These are phyloP conservation scores for Petrolisthes cinctipes DNA, from an alignment of 2,888 invertebrate species.

Conservation along the genomic window DNA sequence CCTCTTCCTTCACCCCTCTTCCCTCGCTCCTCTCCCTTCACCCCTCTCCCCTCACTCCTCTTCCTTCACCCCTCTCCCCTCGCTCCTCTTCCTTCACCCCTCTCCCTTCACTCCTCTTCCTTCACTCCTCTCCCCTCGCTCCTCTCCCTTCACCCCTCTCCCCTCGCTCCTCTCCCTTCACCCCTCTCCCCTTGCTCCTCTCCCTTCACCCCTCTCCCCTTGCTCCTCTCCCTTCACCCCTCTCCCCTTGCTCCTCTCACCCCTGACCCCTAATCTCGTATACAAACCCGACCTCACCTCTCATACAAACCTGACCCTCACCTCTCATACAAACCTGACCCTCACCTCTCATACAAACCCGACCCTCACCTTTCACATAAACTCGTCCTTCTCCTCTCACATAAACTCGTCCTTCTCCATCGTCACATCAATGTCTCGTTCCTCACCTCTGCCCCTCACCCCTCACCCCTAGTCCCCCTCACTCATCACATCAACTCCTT, in stretches of 20 bases:
- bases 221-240: background rate
- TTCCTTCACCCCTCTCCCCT: slow-evolving; percentile 4
- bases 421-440: background rate
- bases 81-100: background rate
- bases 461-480: background rate
- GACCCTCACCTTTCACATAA: background rate
- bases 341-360: background rate
- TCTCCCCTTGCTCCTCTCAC: background rate
- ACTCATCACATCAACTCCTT: background rate
- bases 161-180: background rate
- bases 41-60: background rate
- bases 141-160: background rate
- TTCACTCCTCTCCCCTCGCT: background rate
- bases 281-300: background rate
- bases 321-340: background rate
- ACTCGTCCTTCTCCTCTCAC: background rate
- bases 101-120: background rate
- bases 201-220: background rate
- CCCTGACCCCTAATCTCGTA: background rate
- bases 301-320: background rate
- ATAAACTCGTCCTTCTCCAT: background rate
- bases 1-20: background rate
- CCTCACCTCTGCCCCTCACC: background rate
- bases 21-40: background rate
- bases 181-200: background rate